Evolutionary conservation across 1,140 invertebrate genomes (phyloP).

Genomic region (Gryon sp.): DNA sequence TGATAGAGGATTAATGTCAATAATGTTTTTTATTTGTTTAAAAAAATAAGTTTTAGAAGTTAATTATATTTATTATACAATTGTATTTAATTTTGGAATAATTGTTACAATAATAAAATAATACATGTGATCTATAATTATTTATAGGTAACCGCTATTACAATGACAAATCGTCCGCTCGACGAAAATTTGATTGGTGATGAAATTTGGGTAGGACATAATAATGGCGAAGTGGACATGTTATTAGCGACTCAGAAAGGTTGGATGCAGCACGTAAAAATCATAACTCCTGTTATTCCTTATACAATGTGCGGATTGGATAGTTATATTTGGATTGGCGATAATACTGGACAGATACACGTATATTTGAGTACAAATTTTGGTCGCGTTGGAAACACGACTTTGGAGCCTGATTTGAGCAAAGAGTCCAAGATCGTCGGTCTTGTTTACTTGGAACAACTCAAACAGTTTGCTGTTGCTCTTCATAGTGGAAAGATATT

Average conservation of each 20-base stretch:
- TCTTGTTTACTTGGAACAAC: conserved; percentile 83
- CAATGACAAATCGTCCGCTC: conserved; percentile 70
- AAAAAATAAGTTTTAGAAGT: too few species aligned
- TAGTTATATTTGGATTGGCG: conserved; percentile 91
- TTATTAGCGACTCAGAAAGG: conserved; percentile 81
- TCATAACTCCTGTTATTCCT: conserved; percentile 81
- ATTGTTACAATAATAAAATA: background rate
- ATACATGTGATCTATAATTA: too few species aligned
- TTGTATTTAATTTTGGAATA: background rate
- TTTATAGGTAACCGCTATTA: conserved; percentile 79
- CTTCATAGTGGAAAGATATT: conserved; percentile 87
- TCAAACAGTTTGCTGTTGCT: conserved; percentile 86
- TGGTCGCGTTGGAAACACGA: conserved; percentile 77
- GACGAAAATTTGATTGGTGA: conserved; percentile 77
- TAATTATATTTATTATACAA: background rate
- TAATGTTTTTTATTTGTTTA: too few species aligned
- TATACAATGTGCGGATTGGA: conserved; percentile 85
- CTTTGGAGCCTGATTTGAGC: conserved; percentile 78
- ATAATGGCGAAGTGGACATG: conserved; percentile 86
- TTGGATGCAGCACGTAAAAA: conserved; percentile 81
- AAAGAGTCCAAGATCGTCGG: conserved; percentile 82
- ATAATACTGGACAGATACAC: conserved; percentile 88
- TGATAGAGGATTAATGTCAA: too few species aligned
- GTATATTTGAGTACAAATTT: conserved; percentile 83
- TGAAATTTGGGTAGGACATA: conserved; percentile 86